Base-by-base conservation (phyloP, 2,113 vertebrate genomes). In the rabbit (Oryctolagus cuniculus) region DNA sequence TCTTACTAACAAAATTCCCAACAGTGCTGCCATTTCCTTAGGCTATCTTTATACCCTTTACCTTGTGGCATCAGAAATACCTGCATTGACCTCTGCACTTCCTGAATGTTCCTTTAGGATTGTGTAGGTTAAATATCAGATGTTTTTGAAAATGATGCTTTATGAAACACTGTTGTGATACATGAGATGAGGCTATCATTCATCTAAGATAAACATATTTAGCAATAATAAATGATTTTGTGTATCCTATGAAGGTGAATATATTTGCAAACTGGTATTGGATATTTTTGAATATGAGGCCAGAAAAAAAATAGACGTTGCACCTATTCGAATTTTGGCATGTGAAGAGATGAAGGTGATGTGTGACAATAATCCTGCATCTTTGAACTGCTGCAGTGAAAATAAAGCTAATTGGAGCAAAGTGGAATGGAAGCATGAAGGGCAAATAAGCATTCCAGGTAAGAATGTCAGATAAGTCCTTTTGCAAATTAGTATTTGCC, bases 321-420 rank as follows among this genome's bases (percentile, higher is more conserved):
- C 11, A 10, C 44, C 74, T 0, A 87, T 98, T 3, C 0, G 4
- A 7, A 90, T 99, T 80, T 69, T 44, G 38, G 11, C 96, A 24
- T 29, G 51, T 2, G 53, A 96, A 0, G 27, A 97, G 0, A 5
- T 8, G 0, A 8, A 22, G 19, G 89, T 98, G 85, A 74, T 24
- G 0, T 98, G 98, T 29, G 94, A 98, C 73, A 97, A 95, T 5
- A 95, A 51, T 0, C 51, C 89, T 1, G 70, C 63, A 25, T 67
- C 78, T 29, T 69, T 99, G 80, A 97, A 88, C 34, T 99, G 98
- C 80, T 99, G 98, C 89, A 96, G 81, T 77, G 93, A 97, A 36
- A 96, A 70, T 51, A 83, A 58, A 0, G 75, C 89, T 7, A 89
- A 90, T 6, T 96, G 93, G 0, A 97, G 98, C 24, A 80, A 2